phyloP scores from a whole-genome alignment of 1,140 invertebrate species.

The Agraylea sexmaculata region DNA sequence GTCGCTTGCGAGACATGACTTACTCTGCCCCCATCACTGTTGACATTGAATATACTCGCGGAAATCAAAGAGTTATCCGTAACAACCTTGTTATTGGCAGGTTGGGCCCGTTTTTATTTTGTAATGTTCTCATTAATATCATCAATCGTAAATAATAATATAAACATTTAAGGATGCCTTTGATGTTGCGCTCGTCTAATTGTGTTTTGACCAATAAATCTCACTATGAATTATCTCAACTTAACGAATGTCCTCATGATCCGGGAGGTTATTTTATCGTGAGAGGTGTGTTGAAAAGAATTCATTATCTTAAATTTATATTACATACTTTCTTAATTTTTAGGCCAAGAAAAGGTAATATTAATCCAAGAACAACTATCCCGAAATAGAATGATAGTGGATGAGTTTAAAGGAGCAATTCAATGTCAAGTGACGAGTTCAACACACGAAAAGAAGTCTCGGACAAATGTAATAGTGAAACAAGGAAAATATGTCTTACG shows the following conservation, averaged over 20 bases:
- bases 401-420: constrained; percentile 81
- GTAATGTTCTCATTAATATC: neutral
- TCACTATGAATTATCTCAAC: constrained; percentile 95
- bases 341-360: constrained; percentile 80
- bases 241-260: constrained; percentile 98
- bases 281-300: constrained; percentile 57
- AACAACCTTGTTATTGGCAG: constrained; percentile 77
- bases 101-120: constrained; percentile 50
- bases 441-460: constrained; percentile 93
- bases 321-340: constrained; percentile 7
- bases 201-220: constrained; percentile 86
- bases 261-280: constrained; percentile 96
- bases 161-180: constrained; percentile 75
- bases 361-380: constrained; percentile 97
- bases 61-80: constrained; percentile 87
- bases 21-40: constrained; percentile 98
- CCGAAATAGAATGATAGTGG: constrained; percentile 93
- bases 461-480: constrained; percentile 87
- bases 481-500: constrained; percentile 84
- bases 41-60: constrained; percentile 93
- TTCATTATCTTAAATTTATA: constrained; percentile 38
- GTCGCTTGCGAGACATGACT: constrained; percentile 73
- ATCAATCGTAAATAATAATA: constrained; percentile 6
- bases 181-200: constrained; percentile 96
- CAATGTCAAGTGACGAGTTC: constrained; percentile 94